Evolutionary conservation across 1,140 invertebrate genomes (phyloP).

Genomic region (Drosophila pallidifrons): DNA sequence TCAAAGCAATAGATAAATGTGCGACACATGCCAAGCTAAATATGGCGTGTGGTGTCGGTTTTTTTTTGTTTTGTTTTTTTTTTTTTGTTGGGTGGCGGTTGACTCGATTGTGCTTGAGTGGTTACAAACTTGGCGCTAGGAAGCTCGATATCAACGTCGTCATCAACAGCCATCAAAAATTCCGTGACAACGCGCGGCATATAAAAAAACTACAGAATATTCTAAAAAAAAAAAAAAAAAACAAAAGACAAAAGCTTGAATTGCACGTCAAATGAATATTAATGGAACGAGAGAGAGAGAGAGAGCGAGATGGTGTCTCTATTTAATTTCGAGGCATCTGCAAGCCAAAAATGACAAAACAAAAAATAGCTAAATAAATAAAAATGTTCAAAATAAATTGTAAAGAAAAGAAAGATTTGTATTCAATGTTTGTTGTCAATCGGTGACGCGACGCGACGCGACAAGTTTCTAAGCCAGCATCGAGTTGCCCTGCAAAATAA

Average conservation of each 20-base stretch:
- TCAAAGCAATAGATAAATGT: constrained; percentile 45
- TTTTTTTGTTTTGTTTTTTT: not conserved
- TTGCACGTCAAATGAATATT: constrained; percentile 71
- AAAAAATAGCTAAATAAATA: constrained; percentile 18
- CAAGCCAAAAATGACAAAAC: constrained; percentile 16
- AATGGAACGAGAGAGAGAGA: constrained; percentile 42
- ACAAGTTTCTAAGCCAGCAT: constrained; percentile 43
- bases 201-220: constrained; percentile 37
- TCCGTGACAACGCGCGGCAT: constrained; percentile 45
- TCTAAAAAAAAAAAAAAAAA: constrained; percentile 36
- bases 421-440: constrained; percentile 46
- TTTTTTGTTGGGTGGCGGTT: constrained; percentile 10
- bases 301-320: constrained; percentile 13
- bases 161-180: constrained; percentile 51
- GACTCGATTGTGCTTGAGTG: not conserved
- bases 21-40: constrained; percentile 37
- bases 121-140: constrained; percentile 66
- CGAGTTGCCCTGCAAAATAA: constrained; percentile 44
- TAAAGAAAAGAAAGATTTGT: constrained; percentile 58
- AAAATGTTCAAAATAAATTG: constrained; percentile 2
- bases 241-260: constrained; percentile 51
- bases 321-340: constrained; percentile 37
- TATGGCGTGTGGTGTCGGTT: constrained; percentile 6
- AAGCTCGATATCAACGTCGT: constrained; percentile 50
- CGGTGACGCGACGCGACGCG: constrained; percentile 62